These are phyloP conservation scores for Harpalus rufipes DNA, from an alignment of 2,888 invertebrate genomes.

Conservation along the genomic window DNA sequence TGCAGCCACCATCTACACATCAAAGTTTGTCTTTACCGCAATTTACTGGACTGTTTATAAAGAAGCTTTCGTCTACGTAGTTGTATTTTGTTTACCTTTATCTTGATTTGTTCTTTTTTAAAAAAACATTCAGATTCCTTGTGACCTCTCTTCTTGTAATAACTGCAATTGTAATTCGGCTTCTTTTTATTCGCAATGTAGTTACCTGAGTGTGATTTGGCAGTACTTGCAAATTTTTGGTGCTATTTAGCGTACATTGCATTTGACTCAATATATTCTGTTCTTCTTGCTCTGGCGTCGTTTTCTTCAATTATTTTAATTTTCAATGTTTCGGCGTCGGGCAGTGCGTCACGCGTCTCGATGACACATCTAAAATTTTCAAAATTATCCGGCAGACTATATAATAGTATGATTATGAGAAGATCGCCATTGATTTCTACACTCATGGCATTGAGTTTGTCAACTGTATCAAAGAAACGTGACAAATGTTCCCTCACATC, in stretches of 20 bases:
- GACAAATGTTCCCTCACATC: conserved; percentile 72
- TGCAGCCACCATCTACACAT: conserved; percentile 64
- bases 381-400: conserved; percentile 71
- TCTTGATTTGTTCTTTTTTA: background rate
- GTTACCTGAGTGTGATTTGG: background rate
- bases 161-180: background rate
- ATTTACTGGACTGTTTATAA: background rate
- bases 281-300: too few relatives aligned
- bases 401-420: conserved; percentile 71
- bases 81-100: too few relatives aligned
- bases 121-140: background rate
- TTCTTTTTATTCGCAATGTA: background rate
- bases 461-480: conserved; percentile 72
- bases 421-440: conserved; percentile 67
- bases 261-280: too few relatives aligned
- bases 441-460: conserved; percentile 72
- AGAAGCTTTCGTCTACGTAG: background rate
- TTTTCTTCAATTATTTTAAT: conserved; percentile 51
- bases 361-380: conserved; percentile 72
- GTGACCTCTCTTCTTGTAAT: background rate
- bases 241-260: too few relatives aligned
- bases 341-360: conserved; percentile 72
- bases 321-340: conserved; percentile 68
- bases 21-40: background rate
- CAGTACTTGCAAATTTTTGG: background rate